Evolutionary conservation across 2,888 invertebrate genomes (phyloP).

Genomic region (Halictus quadricinctus): DNA sequence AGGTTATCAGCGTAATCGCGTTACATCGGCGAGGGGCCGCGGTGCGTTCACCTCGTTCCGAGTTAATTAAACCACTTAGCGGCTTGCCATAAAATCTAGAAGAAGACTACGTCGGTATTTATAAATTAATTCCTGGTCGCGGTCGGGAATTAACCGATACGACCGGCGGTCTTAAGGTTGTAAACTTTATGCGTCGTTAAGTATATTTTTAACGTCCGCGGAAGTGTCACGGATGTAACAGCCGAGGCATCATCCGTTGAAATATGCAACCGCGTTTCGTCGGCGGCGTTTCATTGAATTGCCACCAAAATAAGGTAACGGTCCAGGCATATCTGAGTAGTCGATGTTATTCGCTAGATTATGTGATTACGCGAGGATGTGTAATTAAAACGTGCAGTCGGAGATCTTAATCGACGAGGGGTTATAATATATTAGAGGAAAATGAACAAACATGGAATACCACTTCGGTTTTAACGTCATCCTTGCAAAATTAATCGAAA

Average conservation of each 20-base stretch:
- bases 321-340: background rate
- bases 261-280: conserved; percentile 13
- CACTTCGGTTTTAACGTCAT: background rate
- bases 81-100: conserved; percentile 39
- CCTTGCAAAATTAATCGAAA: background rate
- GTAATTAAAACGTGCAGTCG: background rate
- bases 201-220: conserved; percentile 49
- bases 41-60: conserved; percentile 31
- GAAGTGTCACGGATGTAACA: conserved; percentile 37
- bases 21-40: background rate
- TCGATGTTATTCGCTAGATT: background rate
- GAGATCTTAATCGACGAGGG: background rate
- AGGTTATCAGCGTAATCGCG: conserved; percentile 11
- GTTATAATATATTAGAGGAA: background rate
- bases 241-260: background rate
- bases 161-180: conserved; percentile 11
- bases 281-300: conserved; percentile 14
- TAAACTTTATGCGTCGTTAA: conserved; percentile 30
- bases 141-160: conserved; percentile 40
- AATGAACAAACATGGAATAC: background rate
- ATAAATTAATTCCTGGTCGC: conserved; percentile 48
- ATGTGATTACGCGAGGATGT: background rate
- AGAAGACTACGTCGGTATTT: conserved; percentile 31
- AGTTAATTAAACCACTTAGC: conserved; percentile 55
- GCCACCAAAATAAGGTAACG: background rate